These are phyloP conservation scores for Candoia aspera DNA, from an alignment of 2,113 vertebrate species.

Conservation along the genomic window DNA sequence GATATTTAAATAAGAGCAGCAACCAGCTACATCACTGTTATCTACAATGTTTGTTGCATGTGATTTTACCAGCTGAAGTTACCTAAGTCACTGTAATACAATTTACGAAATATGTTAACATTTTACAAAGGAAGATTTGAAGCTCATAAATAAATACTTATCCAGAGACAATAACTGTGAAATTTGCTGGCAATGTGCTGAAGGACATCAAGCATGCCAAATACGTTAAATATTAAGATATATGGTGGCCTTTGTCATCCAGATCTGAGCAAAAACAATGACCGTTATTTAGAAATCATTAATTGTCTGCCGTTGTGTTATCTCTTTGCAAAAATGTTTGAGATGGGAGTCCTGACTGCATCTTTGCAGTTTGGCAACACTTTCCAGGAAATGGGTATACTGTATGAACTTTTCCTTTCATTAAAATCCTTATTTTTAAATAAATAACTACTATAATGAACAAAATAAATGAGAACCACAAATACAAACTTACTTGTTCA, in stretches of 20 bases:
- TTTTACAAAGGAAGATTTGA: neutral
- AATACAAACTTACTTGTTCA: conserved; percentile 91
- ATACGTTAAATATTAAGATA: neutral
- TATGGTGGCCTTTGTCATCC: neutral
- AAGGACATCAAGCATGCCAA: neutral
- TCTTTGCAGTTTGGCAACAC: neutral
- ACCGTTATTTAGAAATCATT: neutral
- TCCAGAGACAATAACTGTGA: neutral
- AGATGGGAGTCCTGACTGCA: neutral
- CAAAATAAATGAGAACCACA: conserved; percentile 10
- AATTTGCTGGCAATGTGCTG: neutral
- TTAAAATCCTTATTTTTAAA: neutral
- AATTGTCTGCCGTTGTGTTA: neutral
- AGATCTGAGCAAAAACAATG: neutral
- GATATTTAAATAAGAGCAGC: too few species aligned
- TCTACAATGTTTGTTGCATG: neutral
- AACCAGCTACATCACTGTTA: neutral
- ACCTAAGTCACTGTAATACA: neutral
- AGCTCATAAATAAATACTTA: neutral
- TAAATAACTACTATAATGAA: neutral
- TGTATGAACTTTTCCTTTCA: conserved; percentile 12
- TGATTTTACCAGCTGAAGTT: neutral
- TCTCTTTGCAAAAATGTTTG: too few species aligned
- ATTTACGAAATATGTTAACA: neutral
- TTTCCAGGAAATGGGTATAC: conserved; percentile 9